Evolutionary conservation across 1,140 invertebrate genomes (phyloP).

Genomic region (Drosophila burlai): DNA sequence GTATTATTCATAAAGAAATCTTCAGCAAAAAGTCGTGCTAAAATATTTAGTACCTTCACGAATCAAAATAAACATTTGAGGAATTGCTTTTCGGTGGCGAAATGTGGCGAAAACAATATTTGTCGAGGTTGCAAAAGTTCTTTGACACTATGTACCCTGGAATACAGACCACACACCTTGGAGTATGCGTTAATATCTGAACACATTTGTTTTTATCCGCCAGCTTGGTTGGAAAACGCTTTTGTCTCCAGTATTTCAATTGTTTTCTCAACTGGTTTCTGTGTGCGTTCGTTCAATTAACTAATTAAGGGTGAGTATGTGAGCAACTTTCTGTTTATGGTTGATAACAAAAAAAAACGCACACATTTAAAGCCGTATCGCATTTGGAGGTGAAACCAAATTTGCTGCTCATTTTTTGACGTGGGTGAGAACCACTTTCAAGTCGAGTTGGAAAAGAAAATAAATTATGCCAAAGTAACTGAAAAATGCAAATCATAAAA

Average conservation of each 20-base stretch:
- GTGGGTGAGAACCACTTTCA: constrained; percentile 45
- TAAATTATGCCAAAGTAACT: constrained; percentile 11
- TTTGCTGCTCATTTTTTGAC: constrained; percentile 8
- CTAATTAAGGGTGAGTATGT: constrained; percentile 40
- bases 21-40: constrained; percentile 14
- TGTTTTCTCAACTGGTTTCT: constrained; percentile 46
- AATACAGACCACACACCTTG: constrained; percentile 36
- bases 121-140: constrained; percentile 17
- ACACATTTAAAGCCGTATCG: constrained; percentile 8
- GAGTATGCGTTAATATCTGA: not conserved
- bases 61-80: constrained; percentile 32
- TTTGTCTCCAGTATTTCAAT: constrained; percentile 20
- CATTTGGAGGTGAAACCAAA: constrained; percentile 26
- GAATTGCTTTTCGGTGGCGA: constrained; percentile 15
- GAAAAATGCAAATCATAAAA: constrained; percentile 21
- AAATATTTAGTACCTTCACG: constrained; percentile 19
- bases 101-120: constrained; percentile 15
- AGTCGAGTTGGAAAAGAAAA: constrained; percentile 13
- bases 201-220: constrained; percentile 28
- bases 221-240: constrained; percentile 3
- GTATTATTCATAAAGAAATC: constrained; percentile 27
- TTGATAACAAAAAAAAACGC: constrained; percentile 20
- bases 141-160: constrained; percentile 20
- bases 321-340: constrained; percentile 38
- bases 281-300: constrained; percentile 27